A percentile compares a stretch with the other conserved stretches of the same genome.
These are phyloP conservation scores for Poecilia gillii DNA, from an alignment of 2,797 vertebrate species.

Conservation along the genomic window DNA sequence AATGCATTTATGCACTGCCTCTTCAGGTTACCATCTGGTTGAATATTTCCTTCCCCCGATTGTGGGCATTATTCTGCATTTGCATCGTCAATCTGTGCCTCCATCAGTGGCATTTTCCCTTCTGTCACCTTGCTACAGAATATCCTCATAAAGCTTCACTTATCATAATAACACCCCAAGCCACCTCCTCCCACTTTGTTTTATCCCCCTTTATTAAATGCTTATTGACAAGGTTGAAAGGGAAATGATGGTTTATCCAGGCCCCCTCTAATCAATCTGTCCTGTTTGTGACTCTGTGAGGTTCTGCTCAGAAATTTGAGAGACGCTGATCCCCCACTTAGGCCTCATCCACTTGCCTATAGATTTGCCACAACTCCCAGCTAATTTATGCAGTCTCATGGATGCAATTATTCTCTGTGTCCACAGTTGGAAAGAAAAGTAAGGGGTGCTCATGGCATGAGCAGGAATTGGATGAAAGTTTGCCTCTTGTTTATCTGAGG, in stretches of 20 bases:
- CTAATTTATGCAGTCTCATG: slow-evolving; percentile 81
- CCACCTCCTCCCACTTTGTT: slow-evolving; percentile 21
- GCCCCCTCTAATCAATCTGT: slow-evolving; percentile 58
- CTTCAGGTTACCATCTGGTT: slow-evolving; percentile 35
- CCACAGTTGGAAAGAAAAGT: slow-evolving; percentile 48
- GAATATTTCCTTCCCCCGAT: slow-evolving; percentile 38
- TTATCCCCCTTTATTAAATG: slow-evolving; percentile 51
- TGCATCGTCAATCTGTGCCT: slow-evolving; percentile 43
- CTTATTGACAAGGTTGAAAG: slow-evolving; percentile 71
- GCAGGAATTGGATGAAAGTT: slow-evolving; percentile 47
- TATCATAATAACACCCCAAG: slow-evolving; percentile 60
- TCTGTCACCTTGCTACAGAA: slow-evolving; percentile 62
- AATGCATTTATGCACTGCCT: slow-evolving; percentile 24
- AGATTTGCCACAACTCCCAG: slow-evolving; percentile 61
- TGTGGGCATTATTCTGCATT: slow-evolving; percentile 40
- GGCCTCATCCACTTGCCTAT: slow-evolving; percentile 55
- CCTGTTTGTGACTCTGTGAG: slow-evolving; percentile 45
- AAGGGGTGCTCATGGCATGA: slow-evolving; percentile 39
- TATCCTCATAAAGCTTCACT: slow-evolving; percentile 55
- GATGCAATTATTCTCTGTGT: slow-evolving; percentile 75
- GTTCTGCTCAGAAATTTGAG: slow-evolving; percentile 54
- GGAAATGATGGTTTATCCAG: slow-evolving; percentile 70
- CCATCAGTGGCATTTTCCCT: slow-evolving; percentile 57
- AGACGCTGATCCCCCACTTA: slow-evolving; percentile 54
- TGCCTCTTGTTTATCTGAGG: slow-evolving; percentile 59